Percentiles rank a stretch among this genome's conserved stretches.
Evolutionary conservation across 2,797 vertebrate species (phyloP).

Genomic region (Tinamus major): DNA sequence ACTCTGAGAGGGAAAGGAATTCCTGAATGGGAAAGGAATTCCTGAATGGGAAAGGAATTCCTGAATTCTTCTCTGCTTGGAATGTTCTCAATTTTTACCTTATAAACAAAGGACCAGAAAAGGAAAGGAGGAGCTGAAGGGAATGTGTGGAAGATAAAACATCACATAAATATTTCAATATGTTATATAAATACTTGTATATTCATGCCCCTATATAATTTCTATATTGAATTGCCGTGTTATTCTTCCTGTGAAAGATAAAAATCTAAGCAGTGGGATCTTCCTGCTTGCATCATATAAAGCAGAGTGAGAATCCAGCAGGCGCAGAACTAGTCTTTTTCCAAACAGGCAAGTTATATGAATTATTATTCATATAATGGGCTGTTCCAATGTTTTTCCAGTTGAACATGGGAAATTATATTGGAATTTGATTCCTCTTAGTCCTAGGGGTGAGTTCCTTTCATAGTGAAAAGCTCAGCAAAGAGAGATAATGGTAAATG

Average conservation of each 20-base stretch:
- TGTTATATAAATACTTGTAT: background rate
- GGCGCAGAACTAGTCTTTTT: background rate
- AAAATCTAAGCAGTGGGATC: background rate
- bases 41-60: background rate
- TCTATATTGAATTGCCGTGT: background rate
- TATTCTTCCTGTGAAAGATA: background rate
- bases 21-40: background rate
- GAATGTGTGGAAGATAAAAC: background rate
- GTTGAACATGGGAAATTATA: background rate
- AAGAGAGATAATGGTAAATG: background rate
- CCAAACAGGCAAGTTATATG: background rate
- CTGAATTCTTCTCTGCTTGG: rapidly evolving
- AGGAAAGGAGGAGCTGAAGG: background rate
- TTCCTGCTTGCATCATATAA: background rate
- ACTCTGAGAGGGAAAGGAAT: rapidly evolving
- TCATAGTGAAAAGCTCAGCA: background rate
- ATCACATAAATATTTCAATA: background rate
- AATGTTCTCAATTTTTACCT: background rate
- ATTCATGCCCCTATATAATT: background rate
- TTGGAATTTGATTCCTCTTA: background rate
- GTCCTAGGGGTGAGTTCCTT: background rate
- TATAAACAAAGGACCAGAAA: background rate
- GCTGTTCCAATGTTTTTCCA: background rate
- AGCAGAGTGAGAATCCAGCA: background rate
- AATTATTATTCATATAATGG: background rate